These are phyloP conservation scores for Heliothis peltigera DNA, from an alignment of 2,888 invertebrate species.

Conservation along the genomic window DNA sequence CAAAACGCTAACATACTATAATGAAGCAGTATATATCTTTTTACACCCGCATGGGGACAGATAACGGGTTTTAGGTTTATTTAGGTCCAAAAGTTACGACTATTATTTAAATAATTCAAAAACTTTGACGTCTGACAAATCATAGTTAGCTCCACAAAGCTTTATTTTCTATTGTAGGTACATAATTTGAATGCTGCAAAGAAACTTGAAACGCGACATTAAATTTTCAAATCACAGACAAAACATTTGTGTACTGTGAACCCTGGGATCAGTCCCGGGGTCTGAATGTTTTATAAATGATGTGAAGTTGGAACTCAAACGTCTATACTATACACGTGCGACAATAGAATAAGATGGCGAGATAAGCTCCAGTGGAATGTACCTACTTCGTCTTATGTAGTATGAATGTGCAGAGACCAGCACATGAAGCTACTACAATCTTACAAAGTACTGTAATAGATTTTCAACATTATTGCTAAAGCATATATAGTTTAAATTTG, in stretches of 20 bases:
- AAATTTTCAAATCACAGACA: conserved; percentile 35
- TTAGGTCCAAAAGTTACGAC: neutral
- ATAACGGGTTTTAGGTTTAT: neutral
- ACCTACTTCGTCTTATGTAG: conserved; percentile 9
- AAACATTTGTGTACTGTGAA: conserved; percentile 27
- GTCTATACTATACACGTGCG: conserved; percentile 10
- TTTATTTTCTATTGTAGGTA: neutral
- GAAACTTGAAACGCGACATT: conserved; percentile 9
- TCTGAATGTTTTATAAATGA: conserved; percentile 56
- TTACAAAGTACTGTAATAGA: no score
- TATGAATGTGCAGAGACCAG: no score
- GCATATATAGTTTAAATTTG: no score
- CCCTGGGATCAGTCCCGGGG: conserved; percentile 25
- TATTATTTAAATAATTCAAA: neutral
- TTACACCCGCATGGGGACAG: neutral
- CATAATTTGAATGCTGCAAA: conserved; percentile 10
- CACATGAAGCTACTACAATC: no score
- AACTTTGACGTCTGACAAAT: neutral
- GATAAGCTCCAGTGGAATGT: conserved; percentile 20
- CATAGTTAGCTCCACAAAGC: neutral
- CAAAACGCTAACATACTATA: no score
- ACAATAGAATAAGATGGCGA: conserved; percentile 30
- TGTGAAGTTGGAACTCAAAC: conserved; percentile 40
- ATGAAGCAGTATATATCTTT: neutral
- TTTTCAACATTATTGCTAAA: no score